A percentile compares a stretch with the other conserved stretches of the same genome.
Conservation (phyloP, 2,113 vertebrate genomes). For the Chlorodrepanis virens region DNA sequence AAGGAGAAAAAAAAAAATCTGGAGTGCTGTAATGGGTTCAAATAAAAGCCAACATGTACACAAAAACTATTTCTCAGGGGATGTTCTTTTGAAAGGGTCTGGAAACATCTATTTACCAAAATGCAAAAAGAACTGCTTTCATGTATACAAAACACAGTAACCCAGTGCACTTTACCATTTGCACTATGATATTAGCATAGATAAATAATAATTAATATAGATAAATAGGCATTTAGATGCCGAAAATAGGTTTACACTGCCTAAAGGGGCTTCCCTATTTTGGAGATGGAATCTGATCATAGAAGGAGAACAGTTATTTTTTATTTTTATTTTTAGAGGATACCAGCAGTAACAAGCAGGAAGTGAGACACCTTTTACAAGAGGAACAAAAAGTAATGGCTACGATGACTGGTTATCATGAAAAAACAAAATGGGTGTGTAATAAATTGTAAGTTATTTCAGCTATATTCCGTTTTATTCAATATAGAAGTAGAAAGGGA, state of each 20-base stretch:
- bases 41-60: neutral
- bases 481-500: neutral
- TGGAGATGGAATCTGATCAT: neutral
- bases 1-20: neutral
- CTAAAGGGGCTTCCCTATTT: neutral
- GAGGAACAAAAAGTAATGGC: neutral
- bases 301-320: rapidly evolving
- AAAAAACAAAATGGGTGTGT: neutral
- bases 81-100: neutral
- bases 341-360: neutral
- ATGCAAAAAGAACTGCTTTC: neutral
- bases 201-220: too few relatives aligned
- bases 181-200: neutral
- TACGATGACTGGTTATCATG: neutral
- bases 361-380: neutral
- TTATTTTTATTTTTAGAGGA: neutral
- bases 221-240: neutral
- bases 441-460: neutral
- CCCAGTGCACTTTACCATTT: neutral
- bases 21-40: neutral
- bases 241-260: neutral
- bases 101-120: neutral
- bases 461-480: neutral
- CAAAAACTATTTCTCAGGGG: neutral
- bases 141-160: neutral